Evolutionary conservation across 2,797 vertebrate genomes (phyloP).

Genomic region (Rhinichthys osculus): DNA sequence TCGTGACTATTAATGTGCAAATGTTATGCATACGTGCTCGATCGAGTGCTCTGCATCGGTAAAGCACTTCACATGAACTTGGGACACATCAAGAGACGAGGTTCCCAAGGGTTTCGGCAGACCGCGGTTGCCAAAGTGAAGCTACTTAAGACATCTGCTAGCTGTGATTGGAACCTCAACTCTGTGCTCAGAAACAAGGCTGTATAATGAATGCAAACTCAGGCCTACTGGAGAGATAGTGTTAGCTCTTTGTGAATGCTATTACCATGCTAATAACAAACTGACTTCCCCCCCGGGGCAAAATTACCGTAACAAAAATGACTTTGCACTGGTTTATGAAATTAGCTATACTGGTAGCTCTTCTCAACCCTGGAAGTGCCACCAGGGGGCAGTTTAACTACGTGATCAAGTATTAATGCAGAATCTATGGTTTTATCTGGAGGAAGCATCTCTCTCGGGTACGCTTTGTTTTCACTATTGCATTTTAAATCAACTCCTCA

Average conservation of each 20-base stretch:
- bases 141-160: constrained; percentile 56
- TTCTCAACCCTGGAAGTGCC: not conserved
- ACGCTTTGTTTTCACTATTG: constrained; percentile 18
- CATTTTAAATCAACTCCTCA: constrained; percentile 29
- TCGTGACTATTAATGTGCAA: constrained; percentile 27
- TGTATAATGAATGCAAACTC: constrained; percentile 60
- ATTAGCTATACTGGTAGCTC: constrained; percentile 31
- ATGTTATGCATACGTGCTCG: constrained; percentile 30
- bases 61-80: constrained; percentile 43
- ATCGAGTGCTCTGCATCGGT: constrained; percentile 31
- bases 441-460: constrained; percentile 10
- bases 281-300: constrained; percentile 42
- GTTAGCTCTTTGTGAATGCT: constrained; percentile 56
- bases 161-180: constrained; percentile 48
- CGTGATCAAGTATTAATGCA: constrained; percentile 7
- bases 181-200: constrained; percentile 50
- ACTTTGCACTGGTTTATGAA: constrained; percentile 56
- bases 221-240: constrained; percentile 57
- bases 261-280: constrained; percentile 62
- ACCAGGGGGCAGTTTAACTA: constrained; percentile 56
- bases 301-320: constrained; percentile 54
- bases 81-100: constrained; percentile 24
- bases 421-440: constrained; percentile 19
- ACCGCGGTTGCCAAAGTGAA: constrained; percentile 48
- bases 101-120: constrained; percentile 46